A percentile compares a stretch with the other conserved stretches of the same genome.
Evolutionary conservation across 2,888 invertebrate genomes (phyloP).

Genomic region (Pammene aurita): DNA sequence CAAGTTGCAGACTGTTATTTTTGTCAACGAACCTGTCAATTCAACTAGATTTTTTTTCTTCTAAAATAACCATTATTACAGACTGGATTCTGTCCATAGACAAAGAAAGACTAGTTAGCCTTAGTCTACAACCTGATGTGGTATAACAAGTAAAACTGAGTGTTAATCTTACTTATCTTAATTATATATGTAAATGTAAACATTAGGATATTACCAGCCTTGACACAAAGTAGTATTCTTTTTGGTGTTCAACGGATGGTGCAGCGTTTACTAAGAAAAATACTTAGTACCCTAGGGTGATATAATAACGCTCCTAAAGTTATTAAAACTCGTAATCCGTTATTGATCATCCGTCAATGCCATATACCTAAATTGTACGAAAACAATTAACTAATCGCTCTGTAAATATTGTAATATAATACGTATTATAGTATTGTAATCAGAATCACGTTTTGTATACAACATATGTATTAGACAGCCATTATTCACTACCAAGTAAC

Average conservation of each 20-base stretch:
- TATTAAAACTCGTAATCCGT: too few species aligned
- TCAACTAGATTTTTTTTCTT: not conserved
- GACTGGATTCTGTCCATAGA: not conserved
- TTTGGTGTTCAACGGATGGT: too few species aligned
- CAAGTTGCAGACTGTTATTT: not conserved
- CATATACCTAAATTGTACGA: not conserved
- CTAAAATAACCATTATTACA: not conserved
- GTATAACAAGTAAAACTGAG: not conserved
- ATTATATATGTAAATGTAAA: slow-evolving; percentile 1
- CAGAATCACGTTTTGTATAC: slow-evolving; percentile 45
- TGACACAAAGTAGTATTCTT: too few species aligned
- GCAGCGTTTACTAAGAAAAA: too few species aligned
- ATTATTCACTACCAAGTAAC: not conserved
- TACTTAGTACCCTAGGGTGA: too few species aligned
- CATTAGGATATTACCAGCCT: slow-evolving; percentile 1
- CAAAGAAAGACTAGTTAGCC: not conserved
- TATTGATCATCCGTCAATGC: too few species aligned
- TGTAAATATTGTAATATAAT: slow-evolving; percentile 58
- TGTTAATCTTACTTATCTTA: too few species aligned
- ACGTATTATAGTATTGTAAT: too few species aligned
- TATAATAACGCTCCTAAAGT: too few species aligned
- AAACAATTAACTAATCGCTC: not conserved
- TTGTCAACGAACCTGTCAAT: not conserved
- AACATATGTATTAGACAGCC: slow-evolving; percentile 1
- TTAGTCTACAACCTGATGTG: not conserved